phyloP scores from a whole-genome alignment of 2,797 vertebrate species.

The Halcyon leucocephala region DNA sequence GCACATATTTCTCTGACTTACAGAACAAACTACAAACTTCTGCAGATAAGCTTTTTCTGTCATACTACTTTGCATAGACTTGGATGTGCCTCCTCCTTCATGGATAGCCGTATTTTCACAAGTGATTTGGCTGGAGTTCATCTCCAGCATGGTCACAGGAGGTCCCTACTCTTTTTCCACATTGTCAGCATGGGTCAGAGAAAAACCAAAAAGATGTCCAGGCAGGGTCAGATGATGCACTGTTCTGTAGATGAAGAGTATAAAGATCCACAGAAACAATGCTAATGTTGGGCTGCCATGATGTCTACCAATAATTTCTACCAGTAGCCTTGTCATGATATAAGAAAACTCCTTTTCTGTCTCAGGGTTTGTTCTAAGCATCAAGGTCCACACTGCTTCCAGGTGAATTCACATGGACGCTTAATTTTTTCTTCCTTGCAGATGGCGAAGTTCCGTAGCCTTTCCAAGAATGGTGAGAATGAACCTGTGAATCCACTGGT shows the following conservation, averaged over 20 bases:
- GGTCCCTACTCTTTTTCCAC: background rate
- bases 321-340: background rate
- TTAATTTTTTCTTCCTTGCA: constrained; percentile 68
- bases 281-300: background rate
- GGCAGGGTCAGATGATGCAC: background rate
- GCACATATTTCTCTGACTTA: background rate
- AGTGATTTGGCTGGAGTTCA: background rate
- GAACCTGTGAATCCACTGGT: constrained; percentile 85
- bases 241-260: background rate
- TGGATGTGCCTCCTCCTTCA: background rate
- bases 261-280: background rate
- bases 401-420: background rate
- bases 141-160: background rate
- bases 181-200: rapidly evolving
- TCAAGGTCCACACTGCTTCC: background rate
- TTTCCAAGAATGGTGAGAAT: constrained; percentile 84
- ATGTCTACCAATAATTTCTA: background rate
- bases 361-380: background rate
- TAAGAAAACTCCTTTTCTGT: background rate
- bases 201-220: background rate
- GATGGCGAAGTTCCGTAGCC: constrained; percentile 90
- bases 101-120: background rate
- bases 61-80: background rate
- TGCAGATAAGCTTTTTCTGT: background rate
- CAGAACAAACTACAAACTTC: background rate